phyloP scores from a whole-genome alignment of 2,888 invertebrate species.

The Phrixothrix hirtus region DNA sequence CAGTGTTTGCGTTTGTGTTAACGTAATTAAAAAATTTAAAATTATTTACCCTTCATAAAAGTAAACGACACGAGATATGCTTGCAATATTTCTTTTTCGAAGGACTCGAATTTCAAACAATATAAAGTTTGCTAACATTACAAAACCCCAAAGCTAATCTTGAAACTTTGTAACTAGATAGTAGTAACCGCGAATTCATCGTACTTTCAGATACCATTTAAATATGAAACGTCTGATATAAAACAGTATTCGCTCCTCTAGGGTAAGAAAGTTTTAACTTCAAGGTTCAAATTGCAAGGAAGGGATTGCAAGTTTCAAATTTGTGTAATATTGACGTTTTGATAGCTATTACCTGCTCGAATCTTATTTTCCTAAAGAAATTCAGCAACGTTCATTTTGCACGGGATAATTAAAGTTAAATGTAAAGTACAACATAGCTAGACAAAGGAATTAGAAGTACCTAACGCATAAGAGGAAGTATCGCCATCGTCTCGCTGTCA shows the following conservation, averaged over 20 bases:
- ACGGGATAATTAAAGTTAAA: slow-evolving; percentile 5
- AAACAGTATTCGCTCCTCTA: slow-evolving; percentile 37
- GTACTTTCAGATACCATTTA: slow-evolving; percentile 39
- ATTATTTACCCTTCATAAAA: too few relatives aligned
- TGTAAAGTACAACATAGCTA: slow-evolving; percentile 9
- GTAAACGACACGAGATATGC: slow-evolving; percentile 6
- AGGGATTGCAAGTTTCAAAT: slow-evolving; percentile 11
- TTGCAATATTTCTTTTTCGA: slow-evolving; percentile 15
- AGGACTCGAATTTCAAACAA: slow-evolving; percentile 16
- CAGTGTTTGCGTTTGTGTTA: too few relatives aligned
- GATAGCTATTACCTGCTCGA: slow-evolving; percentile 11
- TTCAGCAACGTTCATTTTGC: neutral
- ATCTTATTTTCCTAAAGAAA: neutral
- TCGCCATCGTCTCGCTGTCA: slow-evolving; percentile 14
- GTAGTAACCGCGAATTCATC: slow-evolving; percentile 38
- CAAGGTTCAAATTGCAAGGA: slow-evolving; percentile 20
- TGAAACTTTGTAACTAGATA: slow-evolving; percentile 37
- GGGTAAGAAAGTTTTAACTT: slow-evolving; percentile 28
- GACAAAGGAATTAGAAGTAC: slow-evolving; percentile 4
- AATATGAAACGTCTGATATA: slow-evolving; percentile 40
- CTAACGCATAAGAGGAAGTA: neutral
- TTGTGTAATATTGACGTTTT: slow-evolving; percentile 19
- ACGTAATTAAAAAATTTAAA: slow-evolving; percentile 8
- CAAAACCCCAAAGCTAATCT: slow-evolving; percentile 33
- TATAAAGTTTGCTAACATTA: slow-evolving; percentile 17